Percentiles rank a stretch among this genome's conserved stretches.
These are phyloP conservation scores for Microctenopoma lineatum DNA, from an alignment of 2,797 vertebrate species.

Conservation along the genomic window DNA sequence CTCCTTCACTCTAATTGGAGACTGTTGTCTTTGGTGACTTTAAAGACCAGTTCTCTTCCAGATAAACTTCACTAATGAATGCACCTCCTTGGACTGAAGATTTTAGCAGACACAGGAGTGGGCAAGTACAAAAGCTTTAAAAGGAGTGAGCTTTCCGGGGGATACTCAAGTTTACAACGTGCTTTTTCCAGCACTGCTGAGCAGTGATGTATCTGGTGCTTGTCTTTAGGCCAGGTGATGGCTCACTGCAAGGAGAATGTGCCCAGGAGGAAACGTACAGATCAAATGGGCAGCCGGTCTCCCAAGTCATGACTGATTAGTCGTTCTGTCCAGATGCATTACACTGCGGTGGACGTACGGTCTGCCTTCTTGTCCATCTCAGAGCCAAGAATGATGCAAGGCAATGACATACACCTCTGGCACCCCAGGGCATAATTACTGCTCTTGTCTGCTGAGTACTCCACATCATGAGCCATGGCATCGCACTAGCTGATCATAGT, in stretches of 20 bases:
- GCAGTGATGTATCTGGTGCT: slow-evolving; percentile 54
- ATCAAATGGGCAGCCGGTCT: slow-evolving; percentile 67
- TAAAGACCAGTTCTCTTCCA: slow-evolving; percentile 36
- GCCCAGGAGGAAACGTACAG: slow-evolving; percentile 61
- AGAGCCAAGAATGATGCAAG: slow-evolving; percentile 58
- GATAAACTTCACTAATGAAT: slow-evolving; percentile 53
- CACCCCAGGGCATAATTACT: slow-evolving; percentile 45
- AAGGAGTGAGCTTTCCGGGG: slow-evolving; percentile 10
- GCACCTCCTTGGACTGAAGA: slow-evolving; percentile 35
- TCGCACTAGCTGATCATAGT: slow-evolving; percentile 23
- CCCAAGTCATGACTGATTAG: slow-evolving; percentile 66
- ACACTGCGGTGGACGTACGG: slow-evolving; percentile 22
- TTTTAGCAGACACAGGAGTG: slow-evolving; percentile 17
- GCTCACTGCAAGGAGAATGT: slow-evolving; percentile 58
- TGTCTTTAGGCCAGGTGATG: slow-evolving; percentile 62
- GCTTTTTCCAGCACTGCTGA: slow-evolving; percentile 32
- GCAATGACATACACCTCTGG: slow-evolving; percentile 50
- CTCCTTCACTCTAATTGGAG: slow-evolving; percentile 60
- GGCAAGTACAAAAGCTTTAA: slow-evolving; percentile 35
- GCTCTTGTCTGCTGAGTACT: slow-evolving; percentile 26
- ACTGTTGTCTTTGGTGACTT: slow-evolving; percentile 53
- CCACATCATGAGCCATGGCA: slow-evolving; percentile 29
- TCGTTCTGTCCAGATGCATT: slow-evolving; percentile 48
- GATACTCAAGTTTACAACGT: slow-evolving; percentile 44
- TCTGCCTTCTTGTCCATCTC: slow-evolving; percentile 45